A percentile compares a stretch with the other conserved stretches of the same genome.
These are phyloP conservation scores for Callopanchax toddi DNA, from an alignment of 2,113 vertebrate species.

Conservation along the genomic window DNA sequence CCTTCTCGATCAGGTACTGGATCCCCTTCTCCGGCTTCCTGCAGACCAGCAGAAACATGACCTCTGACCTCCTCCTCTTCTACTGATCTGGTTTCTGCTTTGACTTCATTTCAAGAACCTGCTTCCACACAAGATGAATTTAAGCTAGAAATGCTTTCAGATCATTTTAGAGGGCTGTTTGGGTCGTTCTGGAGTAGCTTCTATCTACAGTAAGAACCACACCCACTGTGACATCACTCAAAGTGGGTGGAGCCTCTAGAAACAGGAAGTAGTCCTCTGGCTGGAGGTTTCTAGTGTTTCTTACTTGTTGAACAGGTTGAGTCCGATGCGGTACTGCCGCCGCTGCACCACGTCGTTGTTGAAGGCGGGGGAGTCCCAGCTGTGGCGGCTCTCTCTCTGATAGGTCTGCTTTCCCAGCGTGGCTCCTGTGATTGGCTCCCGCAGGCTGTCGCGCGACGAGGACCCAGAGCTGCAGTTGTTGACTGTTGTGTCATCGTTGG, in stretches of 20 bases:
- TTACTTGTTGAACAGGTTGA: conserved; percentile 95
- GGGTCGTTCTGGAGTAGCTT: no score
- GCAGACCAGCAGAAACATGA: conserved; percentile 5
- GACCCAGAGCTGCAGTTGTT: conserved; percentile 95
- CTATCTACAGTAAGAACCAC: no score
- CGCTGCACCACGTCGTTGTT: conserved; percentile 91
- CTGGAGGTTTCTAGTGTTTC: no score
- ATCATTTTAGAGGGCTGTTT: no score
- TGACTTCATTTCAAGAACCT: neutral
- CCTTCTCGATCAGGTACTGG: conserved; percentile 94
- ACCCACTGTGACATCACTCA: no score
- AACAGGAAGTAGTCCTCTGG: no score
- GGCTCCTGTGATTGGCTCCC: conserved; percentile 80
- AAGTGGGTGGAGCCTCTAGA: no score
- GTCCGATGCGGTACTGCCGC: conserved; percentile 90
- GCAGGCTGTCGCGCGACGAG: conserved; percentile 89
- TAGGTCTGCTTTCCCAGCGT: conserved; percentile 86
- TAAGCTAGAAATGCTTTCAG: no score
- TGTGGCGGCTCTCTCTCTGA: conserved; percentile 89
- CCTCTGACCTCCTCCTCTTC: no score
- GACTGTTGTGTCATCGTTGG: conserved; percentile 86
- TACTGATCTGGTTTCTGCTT: neutral
- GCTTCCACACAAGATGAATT: no score
- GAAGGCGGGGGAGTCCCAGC: conserved; percentile 92
- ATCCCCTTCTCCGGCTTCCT: conserved; percentile 97